A percentile compares a stretch with the other conserved stretches of the same genome.
Evolutionary conservation across 2,113 vertebrate species (phyloP).

Genomic region (Eulemur macaco): DNA sequence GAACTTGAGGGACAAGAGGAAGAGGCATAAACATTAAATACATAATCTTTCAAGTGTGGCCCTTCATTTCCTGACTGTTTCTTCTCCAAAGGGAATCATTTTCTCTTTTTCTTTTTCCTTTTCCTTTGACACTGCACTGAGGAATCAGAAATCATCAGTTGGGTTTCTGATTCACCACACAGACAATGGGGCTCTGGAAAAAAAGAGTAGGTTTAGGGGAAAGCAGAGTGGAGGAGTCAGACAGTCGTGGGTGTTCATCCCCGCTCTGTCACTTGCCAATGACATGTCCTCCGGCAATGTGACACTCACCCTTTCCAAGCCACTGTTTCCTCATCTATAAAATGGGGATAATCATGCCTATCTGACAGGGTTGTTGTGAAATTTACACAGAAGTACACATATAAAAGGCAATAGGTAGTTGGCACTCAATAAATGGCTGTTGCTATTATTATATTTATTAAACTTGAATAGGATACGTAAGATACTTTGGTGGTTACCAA

Average conservation of each 20-base stretch:
- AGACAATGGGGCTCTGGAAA: neutral
- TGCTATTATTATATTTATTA: neutral
- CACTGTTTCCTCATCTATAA: neutral
- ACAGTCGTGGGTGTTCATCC: neutral
- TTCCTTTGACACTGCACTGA: neutral
- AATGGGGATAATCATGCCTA: neutral
- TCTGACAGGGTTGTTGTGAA: neutral
- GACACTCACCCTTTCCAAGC: neutral
- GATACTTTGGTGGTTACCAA: neutral
- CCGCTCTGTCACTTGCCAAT: neutral
- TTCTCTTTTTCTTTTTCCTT: neutral
- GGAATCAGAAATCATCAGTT: neutral
- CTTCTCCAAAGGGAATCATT: neutral
- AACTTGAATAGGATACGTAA: neutral
- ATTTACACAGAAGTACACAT: neutral
- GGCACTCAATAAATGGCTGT: neutral
- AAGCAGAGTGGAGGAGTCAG: neutral
- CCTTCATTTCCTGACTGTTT: slow-evolving; percentile 37
- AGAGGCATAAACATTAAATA: slow-evolving; percentile 60
- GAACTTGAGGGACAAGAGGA: slow-evolving; percentile 49
- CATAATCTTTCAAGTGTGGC: slow-evolving; percentile 47
- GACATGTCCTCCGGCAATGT: neutral
- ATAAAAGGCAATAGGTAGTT: neutral
- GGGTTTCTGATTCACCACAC: neutral
- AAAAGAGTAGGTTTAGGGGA: neutral